Evolutionary conservation across 2,888 invertebrate species (phyloP).

Genomic region (Adela reaumurella): DNA sequence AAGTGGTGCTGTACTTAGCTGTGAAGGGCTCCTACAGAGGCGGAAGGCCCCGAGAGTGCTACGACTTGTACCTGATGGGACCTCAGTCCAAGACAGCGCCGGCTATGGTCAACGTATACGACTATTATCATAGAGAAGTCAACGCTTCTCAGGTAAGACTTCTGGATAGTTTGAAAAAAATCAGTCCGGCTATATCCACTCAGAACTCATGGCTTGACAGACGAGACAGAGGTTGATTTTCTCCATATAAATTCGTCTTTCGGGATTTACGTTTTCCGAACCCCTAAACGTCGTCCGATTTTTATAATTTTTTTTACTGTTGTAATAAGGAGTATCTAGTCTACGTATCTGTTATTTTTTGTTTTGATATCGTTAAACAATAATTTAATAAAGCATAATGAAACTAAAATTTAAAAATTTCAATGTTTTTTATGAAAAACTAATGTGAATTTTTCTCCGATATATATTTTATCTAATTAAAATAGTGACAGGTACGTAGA

Average conservation of each 20-base stretch:
- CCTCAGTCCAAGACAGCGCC: constrained; percentile 27
- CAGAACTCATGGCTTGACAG: too few species aligned
- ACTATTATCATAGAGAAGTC: constrained; percentile 62
- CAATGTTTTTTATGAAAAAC: too few species aligned
- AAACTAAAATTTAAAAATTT: too few species aligned
- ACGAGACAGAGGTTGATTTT: too few species aligned
- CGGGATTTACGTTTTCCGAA: not conserved
- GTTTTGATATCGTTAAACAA: too few species aligned
- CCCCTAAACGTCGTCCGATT: not conserved
- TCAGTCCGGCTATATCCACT: not conserved
- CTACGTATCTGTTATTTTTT: too few species aligned
- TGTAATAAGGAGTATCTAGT: too few species aligned
- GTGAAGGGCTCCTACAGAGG: constrained; percentile 5
- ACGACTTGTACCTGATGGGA: constrained; percentile 29
- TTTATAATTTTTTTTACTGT: not conserved
- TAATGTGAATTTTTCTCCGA: too few species aligned
- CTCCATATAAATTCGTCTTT: too few species aligned
- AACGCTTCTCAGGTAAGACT: constrained; percentile 47
- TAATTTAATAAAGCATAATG: too few species aligned
- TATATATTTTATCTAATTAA: too few species aligned
- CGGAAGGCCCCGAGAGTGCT: constrained; percentile 19
- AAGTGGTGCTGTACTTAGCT: constrained; percentile 34
- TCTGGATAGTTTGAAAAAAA: not conserved
- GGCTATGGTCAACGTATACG: constrained; percentile 55
- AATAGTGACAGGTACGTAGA: too few species aligned